Base-by-base conservation (phyloP, 2,113 vertebrate species). In the Hippocampus mohnikei region DNA sequence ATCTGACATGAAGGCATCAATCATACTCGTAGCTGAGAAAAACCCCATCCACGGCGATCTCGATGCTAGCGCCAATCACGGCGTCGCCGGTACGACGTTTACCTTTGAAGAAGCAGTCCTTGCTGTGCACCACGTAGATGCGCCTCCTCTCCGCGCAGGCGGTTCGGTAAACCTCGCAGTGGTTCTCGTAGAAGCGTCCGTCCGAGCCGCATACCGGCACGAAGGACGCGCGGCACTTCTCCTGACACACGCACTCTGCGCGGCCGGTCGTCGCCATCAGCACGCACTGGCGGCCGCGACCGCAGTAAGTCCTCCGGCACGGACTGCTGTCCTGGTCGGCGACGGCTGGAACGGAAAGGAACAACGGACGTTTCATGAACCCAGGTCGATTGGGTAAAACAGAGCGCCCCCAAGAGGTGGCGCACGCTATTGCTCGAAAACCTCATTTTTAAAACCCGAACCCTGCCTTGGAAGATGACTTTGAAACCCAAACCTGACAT, bases 81-180 rank as follows among this genome's bases (percentile, higher is more conserved):
- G 52, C 21, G 20, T 56, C 12, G 8, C 3, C 20, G 15, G 58
- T 71, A 0, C 3, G 48, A 44, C 2, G 82, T 16, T 80, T 94
- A 98, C 96, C 96, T 98, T 91, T 95, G 89, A 98, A 95, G 92
- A 98, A 98, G 71, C 96, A 98, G 83, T 94, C 95, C 88, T 95
- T 97, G 94, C 92, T 95, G 90, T 93, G 95, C 23, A 93, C 79
- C 27, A 93, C 88, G 62, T 91, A 90, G 83, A 97, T 93, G 69
- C 91, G 92, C 78, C 89, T 94, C 69, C 88, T 90, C 89, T 94
- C 92, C 87, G 96, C 90, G 62, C 96, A 98, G 0, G 95, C 94
- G 2, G 94, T 88, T 29, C 93, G 94, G 81, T 96, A 95, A 59
- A 98, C 91, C 74, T 97, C 94, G 1, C 96, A 98, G 89, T 98